A percentile compares a stretch with the other conserved stretches of the same genome.
These are phyloP conservation scores for Pocillopora meandrina DNA, from an alignment of 92 coral and sea anemone species.

Conservation along the genomic window DNA sequence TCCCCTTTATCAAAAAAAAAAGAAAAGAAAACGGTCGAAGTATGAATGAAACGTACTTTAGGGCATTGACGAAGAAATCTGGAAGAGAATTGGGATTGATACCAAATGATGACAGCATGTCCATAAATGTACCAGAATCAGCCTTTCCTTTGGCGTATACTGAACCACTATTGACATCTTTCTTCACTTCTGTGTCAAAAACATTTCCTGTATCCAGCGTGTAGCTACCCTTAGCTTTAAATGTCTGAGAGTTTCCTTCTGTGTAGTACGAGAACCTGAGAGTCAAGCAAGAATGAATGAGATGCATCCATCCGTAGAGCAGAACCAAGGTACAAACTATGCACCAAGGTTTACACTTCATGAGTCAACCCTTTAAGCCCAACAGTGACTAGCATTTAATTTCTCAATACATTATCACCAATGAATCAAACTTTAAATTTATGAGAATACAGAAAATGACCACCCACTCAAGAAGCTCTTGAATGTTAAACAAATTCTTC, in stretches of 20 bases:
- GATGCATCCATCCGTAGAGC: too few species aligned
- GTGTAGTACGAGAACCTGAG: conserved; percentile 82
- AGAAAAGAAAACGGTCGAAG: too few species aligned
- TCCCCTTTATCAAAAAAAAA: not conserved
- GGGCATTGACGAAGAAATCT: conserved; percentile 52
- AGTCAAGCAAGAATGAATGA: too few species aligned
- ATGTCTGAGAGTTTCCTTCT: conserved; percentile 83
- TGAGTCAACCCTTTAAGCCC: too few species aligned
- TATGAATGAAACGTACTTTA: conserved; percentile 65
- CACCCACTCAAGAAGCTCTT: too few species aligned
- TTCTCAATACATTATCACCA: too few species aligned
- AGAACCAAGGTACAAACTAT: too few species aligned
- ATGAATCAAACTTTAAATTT: too few species aligned
- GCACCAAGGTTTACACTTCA: too few species aligned
- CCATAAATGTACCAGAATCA: conserved; percentile 49
- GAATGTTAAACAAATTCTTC: too few species aligned
- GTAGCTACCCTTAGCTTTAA: conserved; percentile 87
- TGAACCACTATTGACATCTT: conserved; percentile 50
- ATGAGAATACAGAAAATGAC: too few species aligned
- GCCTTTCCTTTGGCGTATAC: conserved; percentile 74
- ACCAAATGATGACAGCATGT: conserved; percentile 60
- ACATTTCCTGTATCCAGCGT: conserved; percentile 55
- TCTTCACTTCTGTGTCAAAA: conserved; percentile 76
- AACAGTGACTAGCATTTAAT: too few species aligned
- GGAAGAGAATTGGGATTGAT: conserved; percentile 62